phyloP scores from a whole-genome alignment of 1,140 invertebrate species.

The Chlorops oryzae region DNA sequence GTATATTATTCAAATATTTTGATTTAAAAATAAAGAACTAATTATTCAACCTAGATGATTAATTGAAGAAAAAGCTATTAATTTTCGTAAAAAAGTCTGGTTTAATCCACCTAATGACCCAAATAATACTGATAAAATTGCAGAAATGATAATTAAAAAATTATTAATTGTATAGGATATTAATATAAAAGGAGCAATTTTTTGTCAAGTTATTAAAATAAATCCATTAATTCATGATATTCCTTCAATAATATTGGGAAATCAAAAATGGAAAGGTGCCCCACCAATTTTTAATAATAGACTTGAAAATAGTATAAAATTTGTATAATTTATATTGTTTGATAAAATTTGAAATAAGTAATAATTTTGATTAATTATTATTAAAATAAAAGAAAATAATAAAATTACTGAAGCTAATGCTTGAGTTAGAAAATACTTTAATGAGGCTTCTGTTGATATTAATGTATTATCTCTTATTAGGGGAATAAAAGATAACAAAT shows the following conservation, averaged over 20 bases:
- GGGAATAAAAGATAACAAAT: constrained; percentile 51
- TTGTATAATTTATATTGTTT: no score
- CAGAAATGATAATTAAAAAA: constrained; percentile 35
- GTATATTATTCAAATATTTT: constrained; percentile 48
- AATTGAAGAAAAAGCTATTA: no score
- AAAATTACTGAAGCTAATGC: constrained; percentile 49
- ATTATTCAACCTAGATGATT: no score
- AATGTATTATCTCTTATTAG: constrained; percentile 49
- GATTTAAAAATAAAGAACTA: constrained; percentile 51
- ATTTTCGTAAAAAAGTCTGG: constrained; percentile 50
- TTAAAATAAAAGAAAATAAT: constrained; percentile 46
- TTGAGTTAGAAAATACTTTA: constrained; percentile 53
- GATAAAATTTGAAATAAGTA: constrained; percentile 50
- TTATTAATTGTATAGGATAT: constrained; percentile 15
- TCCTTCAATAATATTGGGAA: no score
- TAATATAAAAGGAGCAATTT: neutral
- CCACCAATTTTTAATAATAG: no score
- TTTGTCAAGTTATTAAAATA: constrained; percentile 2
- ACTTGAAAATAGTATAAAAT: no score
- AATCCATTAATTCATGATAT: no score
- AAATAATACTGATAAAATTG: constrained; percentile 44
- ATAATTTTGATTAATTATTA: constrained; percentile 49
- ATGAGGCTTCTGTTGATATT: constrained; percentile 44
- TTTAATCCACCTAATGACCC: constrained; percentile 48
- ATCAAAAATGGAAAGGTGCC: no score